phyloP scores from a whole-genome alignment of 2,888 invertebrate species.

The Hirtodrosophila trivittata region DNA sequence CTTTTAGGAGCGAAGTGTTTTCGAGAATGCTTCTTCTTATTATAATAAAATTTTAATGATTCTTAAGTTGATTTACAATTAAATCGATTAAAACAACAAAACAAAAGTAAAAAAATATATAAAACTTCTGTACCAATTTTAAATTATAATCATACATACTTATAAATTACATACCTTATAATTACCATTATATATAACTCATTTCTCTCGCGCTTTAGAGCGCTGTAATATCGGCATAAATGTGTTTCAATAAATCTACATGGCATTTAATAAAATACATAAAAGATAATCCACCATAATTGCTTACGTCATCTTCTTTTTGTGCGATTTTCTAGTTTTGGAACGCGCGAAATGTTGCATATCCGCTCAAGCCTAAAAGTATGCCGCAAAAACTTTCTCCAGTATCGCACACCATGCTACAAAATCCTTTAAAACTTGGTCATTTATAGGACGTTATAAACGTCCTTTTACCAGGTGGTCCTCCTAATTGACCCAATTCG shows the following conservation, averaged over 20 bases:
- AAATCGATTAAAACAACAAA: slow-evolving; percentile 21
- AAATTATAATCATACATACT: slow-evolving; percentile 44
- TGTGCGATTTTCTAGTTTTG: too few relatives aligned
- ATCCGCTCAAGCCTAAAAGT: slow-evolving; percentile 26
- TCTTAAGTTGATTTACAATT: slow-evolving; percentile 42
- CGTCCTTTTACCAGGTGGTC: too few relatives aligned
- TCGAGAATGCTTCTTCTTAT: slow-evolving; percentile 60
- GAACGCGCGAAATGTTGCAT: slow-evolving; percentile 16
- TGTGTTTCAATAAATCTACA: slow-evolving; percentile 57
- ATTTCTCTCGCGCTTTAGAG: slow-evolving; percentile 27
- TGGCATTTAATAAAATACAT: slow-evolving; percentile 28
- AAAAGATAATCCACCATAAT: neutral
- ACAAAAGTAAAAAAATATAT: slow-evolving; percentile 20
- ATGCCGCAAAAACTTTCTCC: slow-evolving; percentile 9
- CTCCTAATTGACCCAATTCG: too few relatives aligned
- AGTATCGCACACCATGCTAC: too few relatives aligned
- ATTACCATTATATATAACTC: slow-evolving; percentile 39
- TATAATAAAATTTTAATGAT: slow-evolving; percentile 50
- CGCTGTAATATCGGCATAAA: slow-evolving; percentile 45
- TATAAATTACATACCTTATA: slow-evolving; percentile 49
- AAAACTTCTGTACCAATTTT: slow-evolving; percentile 44
- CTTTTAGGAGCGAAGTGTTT: slow-evolving; percentile 44
- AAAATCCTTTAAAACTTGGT: too few relatives aligned
- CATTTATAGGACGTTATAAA: too few relatives aligned
- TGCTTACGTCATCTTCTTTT: slow-evolving; percentile 42